A percentile compares a stretch with the other conserved stretches of the same genome.
These are phyloP conservation scores for Drosophila formosana DNA, from an alignment of 2,888 invertebrate species.

Conservation along the genomic window DNA sequence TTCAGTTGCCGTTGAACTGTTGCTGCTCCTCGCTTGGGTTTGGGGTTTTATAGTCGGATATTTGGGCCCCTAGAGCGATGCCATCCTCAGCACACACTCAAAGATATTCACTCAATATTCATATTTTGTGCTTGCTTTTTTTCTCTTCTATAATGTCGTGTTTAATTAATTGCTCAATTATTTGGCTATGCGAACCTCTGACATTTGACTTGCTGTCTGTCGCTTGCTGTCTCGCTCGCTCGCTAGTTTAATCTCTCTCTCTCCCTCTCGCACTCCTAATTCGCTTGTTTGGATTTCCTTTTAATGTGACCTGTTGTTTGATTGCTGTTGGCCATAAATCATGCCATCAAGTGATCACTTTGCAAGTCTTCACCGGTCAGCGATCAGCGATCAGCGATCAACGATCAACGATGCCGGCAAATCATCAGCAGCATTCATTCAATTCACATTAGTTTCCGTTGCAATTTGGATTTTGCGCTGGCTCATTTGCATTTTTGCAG, in stretches of 20 bases:
- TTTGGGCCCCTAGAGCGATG: slow-evolving; percentile 44
- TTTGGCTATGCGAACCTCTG: slow-evolving; percentile 71
- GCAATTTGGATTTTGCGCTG: slow-evolving; percentile 35
- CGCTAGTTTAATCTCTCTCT: slow-evolving; percentile 13
- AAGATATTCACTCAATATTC: slow-evolving; percentile 36
- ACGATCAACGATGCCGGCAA: slow-evolving; percentile 5
- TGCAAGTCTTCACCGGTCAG: slow-evolving; percentile 44
- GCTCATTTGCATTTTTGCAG: slow-evolving; percentile 30
- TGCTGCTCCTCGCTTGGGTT: slow-evolving; percentile 60
- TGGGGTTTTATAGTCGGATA: slow-evolving; percentile 74
- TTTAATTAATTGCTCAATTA: slow-evolving; percentile 81
- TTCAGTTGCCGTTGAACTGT: slow-evolving; percentile 71
- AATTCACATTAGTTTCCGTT: slow-evolving; percentile 39
- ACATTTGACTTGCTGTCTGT: slow-evolving; percentile 75
- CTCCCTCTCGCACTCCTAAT: slow-evolving; percentile 7
- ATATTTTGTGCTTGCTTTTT: slow-evolving; percentile 34
- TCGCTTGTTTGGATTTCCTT: slow-evolving; percentile 55
- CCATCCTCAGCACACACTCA: slow-evolving; percentile 40
- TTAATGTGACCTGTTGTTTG: slow-evolving; percentile 67
- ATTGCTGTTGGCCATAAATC: slow-evolving; percentile 63
- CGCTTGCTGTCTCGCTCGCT: slow-evolving; percentile 15
- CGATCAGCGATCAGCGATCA: slow-evolving; percentile 19
- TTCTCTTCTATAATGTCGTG: slow-evolving; percentile 56
- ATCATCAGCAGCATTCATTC: slow-evolving; percentile 8
- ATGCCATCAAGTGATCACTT: slow-evolving; percentile 60